These are phyloP conservation scores for Bombus soroeensis DNA, from an alignment of 1,140 invertebrate genomes.

Conservation along the genomic window DNA sequence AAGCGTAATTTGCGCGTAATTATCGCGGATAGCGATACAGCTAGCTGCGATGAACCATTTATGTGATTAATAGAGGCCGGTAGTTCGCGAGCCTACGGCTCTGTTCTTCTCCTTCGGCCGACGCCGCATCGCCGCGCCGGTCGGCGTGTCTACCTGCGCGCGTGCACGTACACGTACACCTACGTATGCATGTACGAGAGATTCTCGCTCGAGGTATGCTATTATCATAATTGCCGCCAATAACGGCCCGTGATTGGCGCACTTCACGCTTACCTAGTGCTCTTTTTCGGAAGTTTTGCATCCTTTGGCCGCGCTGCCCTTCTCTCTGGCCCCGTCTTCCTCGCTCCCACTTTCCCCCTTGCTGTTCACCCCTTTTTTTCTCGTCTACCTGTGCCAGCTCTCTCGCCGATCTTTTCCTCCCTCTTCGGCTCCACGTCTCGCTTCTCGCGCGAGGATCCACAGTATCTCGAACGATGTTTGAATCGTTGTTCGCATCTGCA, in stretches of 20 bases:
- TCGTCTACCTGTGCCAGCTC: constrained; percentile 24
- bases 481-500: neutral
- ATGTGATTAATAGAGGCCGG: constrained; percentile 81
- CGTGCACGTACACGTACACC: constrained; percentile 34
- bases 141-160: constrained; percentile 44
- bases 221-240: constrained; percentile 83
- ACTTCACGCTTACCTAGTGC: constrained; percentile 78
- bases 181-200: constrained; percentile 62
- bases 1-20: constrained; percentile 78
- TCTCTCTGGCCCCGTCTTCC: constrained; percentile 23
- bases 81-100: constrained; percentile 71
- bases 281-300: constrained; percentile 79
- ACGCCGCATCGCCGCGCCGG: constrained; percentile 16
- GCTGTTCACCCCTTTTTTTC: neutral
- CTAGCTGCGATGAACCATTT: constrained; percentile 79
- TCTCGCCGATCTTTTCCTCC: neutral
- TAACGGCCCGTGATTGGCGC: constrained; percentile 81
- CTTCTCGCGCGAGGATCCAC: neutral
- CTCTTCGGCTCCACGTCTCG: neutral
- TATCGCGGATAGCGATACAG: constrained; percentile 78
- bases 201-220: constrained; percentile 79
- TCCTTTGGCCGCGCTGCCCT: constrained; percentile 62
- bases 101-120: constrained; percentile 52
- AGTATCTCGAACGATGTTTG: constrained; percentile 20
- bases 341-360: neutral